Base-by-base conservation (phyloP, 2,113 vertebrate genomes). In the Mustelus asterias region DNA sequence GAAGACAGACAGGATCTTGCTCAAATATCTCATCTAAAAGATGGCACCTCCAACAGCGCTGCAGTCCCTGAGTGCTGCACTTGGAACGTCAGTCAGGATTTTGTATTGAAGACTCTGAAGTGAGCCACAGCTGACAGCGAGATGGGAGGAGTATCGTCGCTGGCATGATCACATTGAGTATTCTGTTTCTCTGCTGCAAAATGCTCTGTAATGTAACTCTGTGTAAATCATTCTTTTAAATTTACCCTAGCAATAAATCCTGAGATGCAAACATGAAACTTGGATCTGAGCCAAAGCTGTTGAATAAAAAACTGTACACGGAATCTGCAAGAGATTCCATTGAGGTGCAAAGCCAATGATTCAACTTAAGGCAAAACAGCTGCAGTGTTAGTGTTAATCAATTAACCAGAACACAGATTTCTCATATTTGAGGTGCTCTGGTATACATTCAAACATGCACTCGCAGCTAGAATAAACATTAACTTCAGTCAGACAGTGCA, bases 161-260 rank as follows among this genome's bases (percentile, higher is more conserved):
- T 37, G n/a, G 60, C 18, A 10, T 67, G 11, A 60, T 37, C n/a
- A 22, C n/a, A 6, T 22, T 65, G 33, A 65, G 5, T 8, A 58
- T 16, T 13, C 60, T 37, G 89, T 65, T 92, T n/a, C 60, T 33
- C 11, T 33, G 3, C 88, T 90, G 88, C 4, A 90, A 65, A 92
- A 20, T 93, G 7, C n/a, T 93, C 33, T 41, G 60, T 22, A 65
- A 93, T 10, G 60, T n/a, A 65, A 93, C 37, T 67, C 58, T 22
- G 63, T 65, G 89, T 37, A 93, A 93, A 93, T 67, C 58, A 63
- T 92, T 92, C 54, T 92, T n/a, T 92, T 63, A 92, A 60, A 92
- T 18, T 92, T 92, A 58, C 54, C 58, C 54, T 33, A 18, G 88
- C 88, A 92, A 92, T 92, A 92, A 92, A 92, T 37, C 89, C 60